phyloP scores from a whole-genome alignment of 1,140 invertebrate genomes.

The Amyelois transitella region DNA sequence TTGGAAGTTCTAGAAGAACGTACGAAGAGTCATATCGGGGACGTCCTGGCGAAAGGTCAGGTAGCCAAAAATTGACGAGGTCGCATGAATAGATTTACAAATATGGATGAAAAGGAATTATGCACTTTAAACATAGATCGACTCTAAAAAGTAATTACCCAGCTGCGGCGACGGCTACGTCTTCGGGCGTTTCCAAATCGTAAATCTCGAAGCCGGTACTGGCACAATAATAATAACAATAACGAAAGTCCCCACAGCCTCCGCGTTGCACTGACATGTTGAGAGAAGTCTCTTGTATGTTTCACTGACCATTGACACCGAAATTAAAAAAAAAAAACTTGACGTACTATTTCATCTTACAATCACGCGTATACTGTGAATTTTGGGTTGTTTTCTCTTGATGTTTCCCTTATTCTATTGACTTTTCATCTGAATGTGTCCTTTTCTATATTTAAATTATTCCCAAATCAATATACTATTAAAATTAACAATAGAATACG shows the following conservation, averaged over 20 bases:
- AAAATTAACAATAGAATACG: too few relatives aligned
- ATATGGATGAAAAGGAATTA: too few relatives aligned
- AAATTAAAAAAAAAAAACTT: neutral
- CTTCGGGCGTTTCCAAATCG: conserved; percentile 41
- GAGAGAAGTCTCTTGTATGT: conserved; percentile 1
- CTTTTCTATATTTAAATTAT: neutral
- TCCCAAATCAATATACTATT: neutral
- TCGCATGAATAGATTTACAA: too few relatives aligned
- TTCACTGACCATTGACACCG: conserved; percentile 19
- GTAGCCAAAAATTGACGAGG: too few relatives aligned
- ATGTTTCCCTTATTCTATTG: neutral
- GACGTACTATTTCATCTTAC: neutral
- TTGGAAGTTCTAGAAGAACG: too few relatives aligned
- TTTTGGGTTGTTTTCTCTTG: neutral
- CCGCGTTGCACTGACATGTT: conserved; percentile 41
- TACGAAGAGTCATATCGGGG: too few relatives aligned
- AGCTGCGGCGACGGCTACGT: conserved; percentile 13
- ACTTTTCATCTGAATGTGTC: too few relatives aligned
- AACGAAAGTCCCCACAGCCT: conserved; percentile 38
- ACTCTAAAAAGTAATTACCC: neutral
- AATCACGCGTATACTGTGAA: neutral
- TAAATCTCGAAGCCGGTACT: conserved; percentile 57
- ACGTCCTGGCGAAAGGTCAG: too few relatives aligned
- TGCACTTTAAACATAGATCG: too few relatives aligned
- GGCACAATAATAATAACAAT: conserved; percentile 52